Evolutionary conservation across 2,113 vertebrate species (phyloP), one percentile per base, ranked within the genome.

Genomic region (Melanerpes aurifrons): DNA sequence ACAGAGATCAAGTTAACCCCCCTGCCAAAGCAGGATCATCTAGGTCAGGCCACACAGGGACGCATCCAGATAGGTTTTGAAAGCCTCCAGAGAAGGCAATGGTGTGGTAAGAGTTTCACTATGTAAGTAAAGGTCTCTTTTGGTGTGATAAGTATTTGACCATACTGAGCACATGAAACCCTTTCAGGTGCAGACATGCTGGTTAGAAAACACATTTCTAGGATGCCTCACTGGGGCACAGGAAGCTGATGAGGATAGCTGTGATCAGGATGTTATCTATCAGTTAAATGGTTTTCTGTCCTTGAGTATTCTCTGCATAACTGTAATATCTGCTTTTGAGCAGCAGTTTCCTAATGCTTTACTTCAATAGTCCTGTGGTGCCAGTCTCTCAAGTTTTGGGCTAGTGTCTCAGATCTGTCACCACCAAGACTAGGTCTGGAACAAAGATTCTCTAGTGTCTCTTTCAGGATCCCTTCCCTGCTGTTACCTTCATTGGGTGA

Each of bases 101-200:
- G 48, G 10, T 40, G 43, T 1, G 9, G 24, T 50, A 77, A 16
- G 70, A 71, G 31, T 66, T 80, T 35, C n/a, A 2, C 37, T 81
- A 54, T 8, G 29, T 21, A 58, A 83, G 17, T 43, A 48, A 69
- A 26, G 57, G 12, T 14, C 3, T 76, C 43, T 73, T 71, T 9
- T 66, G 37, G 54, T 71, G 21, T n/a, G 16, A 9, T 22, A 3
- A 53, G 28, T 35, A 8, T 86, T 69, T 82, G 66, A 15, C 53
- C 16, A 12, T 43, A 5, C 29, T 63, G 79, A 72, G 54, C 13
- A 45, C 57, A 5, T 2, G 10, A 35, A 67, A 47, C 31, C 47
- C 25, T 17, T 45, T 58, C 25, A 57, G 24, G 54, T 83, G 26
- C 43, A 73, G 29, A 13, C 2, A 0, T 0, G 9, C 5, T 4